Base-by-base conservation (phyloP, 2,797 vertebrate genomes). In the Psittacula echo region DNA sequence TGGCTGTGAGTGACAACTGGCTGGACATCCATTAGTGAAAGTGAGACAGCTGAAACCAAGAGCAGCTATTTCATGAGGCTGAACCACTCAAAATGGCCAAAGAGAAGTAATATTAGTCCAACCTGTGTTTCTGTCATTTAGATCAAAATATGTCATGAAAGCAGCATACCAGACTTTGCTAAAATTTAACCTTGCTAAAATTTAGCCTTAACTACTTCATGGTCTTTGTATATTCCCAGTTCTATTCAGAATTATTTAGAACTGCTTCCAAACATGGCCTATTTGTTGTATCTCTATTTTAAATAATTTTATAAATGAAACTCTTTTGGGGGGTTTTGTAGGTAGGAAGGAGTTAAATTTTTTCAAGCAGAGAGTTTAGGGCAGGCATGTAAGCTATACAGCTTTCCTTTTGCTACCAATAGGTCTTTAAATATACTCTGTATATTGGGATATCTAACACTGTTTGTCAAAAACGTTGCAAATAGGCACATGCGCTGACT, bases 381-480 rank as follows among this genome's bases (percentile, higher is more conserved):
- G 13, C 47, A 87, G 21, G 26, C 64, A 29, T 27, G 8, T 34
- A 62, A 89, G 24, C 11, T 60, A 21, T 9, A 1, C 29, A 26
- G 39, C 47, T 48, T 24, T n/a, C 16, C 27, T 62, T 67, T 39
- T 58, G 2, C 45, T 85, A 58, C 48, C 27, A 58, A 1, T 27
- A 68, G 15, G 26, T 61, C 60, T 94, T 51, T 85, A 42, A 91
- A 67, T 62, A 17, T 60, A 42, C 8, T 75, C 37, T 80, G 37
- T 79, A 19, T 67, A 34, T 45, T 77, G 17, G 22, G 20, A 56
- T 83, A 15, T 90, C 51, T 61, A 87, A 41, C 34, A 60, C 44
- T 89, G 53, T 74, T 90, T 85, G 16, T 85, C 65, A 93, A 80
- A 92, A 77, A 37, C 71, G 20, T 44, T 75, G 48, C 58, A 93